These are phyloP conservation scores for Calliscelio sp. DNA, from an alignment of 2,888 invertebrate species.

Conservation along the genomic window DNA sequence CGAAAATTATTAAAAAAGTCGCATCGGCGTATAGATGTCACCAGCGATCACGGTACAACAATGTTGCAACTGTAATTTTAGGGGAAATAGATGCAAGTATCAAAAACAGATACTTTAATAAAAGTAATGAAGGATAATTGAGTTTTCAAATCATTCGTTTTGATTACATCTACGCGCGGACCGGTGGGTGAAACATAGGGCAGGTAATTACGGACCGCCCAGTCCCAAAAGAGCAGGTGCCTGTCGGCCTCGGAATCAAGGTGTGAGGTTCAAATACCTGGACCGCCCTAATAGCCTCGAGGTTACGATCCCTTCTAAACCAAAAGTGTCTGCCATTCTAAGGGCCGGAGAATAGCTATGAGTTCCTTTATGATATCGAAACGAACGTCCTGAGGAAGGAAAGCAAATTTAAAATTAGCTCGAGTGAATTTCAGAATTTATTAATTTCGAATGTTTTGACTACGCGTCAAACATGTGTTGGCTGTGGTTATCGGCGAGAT, in stretches of 20 bases:
- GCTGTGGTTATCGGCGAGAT: background rate
- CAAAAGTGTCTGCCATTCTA: constrained; percentile 76
- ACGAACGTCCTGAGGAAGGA: constrained; percentile 23
- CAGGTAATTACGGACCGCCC: constrained; percentile 85
- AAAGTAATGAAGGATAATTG: constrained; percentile 85
- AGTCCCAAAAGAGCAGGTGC: constrained; percentile 85
- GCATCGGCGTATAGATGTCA: constrained; percentile 65
- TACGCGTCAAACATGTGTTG: background rate
- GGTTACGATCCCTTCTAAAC: constrained; percentile 83
- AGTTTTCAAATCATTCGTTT: constrained; percentile 85
- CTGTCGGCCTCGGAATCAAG: constrained; percentile 83
- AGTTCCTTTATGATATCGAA: constrained; percentile 40
- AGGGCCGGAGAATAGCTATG: constrained; percentile 43
- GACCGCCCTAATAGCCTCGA: constrained; percentile 84
- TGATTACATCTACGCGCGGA: constrained; percentile 84
- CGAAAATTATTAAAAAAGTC: too few species aligned
- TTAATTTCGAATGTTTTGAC: constrained; percentile 19
- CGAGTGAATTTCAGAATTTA: constrained; percentile 19
- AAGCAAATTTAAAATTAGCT: constrained; percentile 47
- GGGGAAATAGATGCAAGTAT: constrained; percentile 37
- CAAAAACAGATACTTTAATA: constrained; percentile 79
- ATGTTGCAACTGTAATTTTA: constrained; percentile 47
- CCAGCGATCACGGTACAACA: background rate
- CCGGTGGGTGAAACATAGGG: constrained; percentile 84
- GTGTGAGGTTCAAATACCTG: constrained; percentile 85